Conservation (phyloP, 2,888 invertebrate species). For the Cordylochernes scorpioides region DNA sequence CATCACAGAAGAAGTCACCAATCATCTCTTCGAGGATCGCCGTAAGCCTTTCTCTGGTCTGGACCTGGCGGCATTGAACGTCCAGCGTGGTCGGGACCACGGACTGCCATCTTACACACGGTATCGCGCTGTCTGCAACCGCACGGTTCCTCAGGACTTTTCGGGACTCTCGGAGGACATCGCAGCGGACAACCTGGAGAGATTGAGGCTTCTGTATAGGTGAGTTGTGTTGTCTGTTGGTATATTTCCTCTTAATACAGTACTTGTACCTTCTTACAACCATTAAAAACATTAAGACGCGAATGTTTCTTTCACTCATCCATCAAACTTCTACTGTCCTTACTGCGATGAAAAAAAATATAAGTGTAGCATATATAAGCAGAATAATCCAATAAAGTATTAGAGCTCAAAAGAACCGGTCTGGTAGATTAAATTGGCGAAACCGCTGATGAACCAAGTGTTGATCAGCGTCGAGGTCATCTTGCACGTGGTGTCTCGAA, state of each 20-base stretch:
- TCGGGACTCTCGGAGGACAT: constrained; percentile 65
- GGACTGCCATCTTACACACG: constrained; percentile 67
- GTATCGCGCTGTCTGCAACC: constrained; percentile 62
- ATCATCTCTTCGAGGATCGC: constrained; percentile 72
- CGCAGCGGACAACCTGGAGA: constrained; percentile 35
- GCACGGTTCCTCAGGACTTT: constrained; percentile 54
- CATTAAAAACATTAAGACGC: too few species aligned
- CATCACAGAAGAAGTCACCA: constrained; percentile 74
- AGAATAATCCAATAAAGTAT: too few species aligned
- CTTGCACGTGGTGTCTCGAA: too few species aligned
- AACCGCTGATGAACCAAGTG: too few species aligned
- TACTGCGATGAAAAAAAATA: too few species aligned
- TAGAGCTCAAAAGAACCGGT: too few species aligned
- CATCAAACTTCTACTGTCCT: too few species aligned
- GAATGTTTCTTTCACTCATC: too few species aligned
- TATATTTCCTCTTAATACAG: not conserved
- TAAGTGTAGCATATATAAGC: too few species aligned
- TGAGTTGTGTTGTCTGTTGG: constrained; percentile 6
- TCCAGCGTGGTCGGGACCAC: constrained; percentile 42
- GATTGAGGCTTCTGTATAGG: constrained; percentile 21
- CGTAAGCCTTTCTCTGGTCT: constrained; percentile 70
- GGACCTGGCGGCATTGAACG: constrained; percentile 66
- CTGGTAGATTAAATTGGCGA: too few species aligned
- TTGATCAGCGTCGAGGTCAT: too few species aligned
- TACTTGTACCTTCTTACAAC: too few species aligned